Base-by-base conservation (phyloP, 2,888 invertebrate genomes). In the Tachystola acroxantha region DNA sequence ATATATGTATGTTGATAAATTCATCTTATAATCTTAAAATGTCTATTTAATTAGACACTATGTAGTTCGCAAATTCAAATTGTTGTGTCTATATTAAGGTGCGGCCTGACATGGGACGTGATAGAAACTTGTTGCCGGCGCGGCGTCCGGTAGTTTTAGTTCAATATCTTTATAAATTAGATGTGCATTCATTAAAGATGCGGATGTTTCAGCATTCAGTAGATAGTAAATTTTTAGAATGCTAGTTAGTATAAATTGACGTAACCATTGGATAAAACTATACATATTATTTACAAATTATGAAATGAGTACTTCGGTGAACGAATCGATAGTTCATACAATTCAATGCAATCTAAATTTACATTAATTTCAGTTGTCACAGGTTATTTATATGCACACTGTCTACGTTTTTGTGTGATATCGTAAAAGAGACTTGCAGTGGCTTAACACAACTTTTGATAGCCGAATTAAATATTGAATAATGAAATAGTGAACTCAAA, bases 171-270 rank as follows among this genome's bases (percentile, higher is more conserved):
- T 71, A 73, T 70, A 73, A 74, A 65, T 72, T 84, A 84, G 82
- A 72, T 73, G 78, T 73, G 76, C 78, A 84, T 77, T 77, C 70
- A 74, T 77, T 67, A 59, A 68, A 56, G 51, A 61, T 65, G 64
- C 76, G 82, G 43, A 79, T 84, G 82, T 69, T 60, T 69, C 67
- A 65, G 77, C 81, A 81, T 86, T 82, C 80, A 57, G 65, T 85
- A 85, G 85, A 73, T 85, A 85, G 85, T 82, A 78, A 86, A 85
- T 79, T 84, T 69, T 80, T 86, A 86, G 86, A 72, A 78, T 84
- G 86, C 86, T 85, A 86, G 86, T 76, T 86, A 86, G 84, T 67
- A 66, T 82, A 82, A 82, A 82, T 79, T 79, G 65, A 72, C 64
- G 64, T 66, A 67, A 69, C 53, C 65, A 51, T 48, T 55, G 53